Evolutionary conservation across 2,888 invertebrate species (phyloP).

Genomic region (Cheilosia variabilis): DNA sequence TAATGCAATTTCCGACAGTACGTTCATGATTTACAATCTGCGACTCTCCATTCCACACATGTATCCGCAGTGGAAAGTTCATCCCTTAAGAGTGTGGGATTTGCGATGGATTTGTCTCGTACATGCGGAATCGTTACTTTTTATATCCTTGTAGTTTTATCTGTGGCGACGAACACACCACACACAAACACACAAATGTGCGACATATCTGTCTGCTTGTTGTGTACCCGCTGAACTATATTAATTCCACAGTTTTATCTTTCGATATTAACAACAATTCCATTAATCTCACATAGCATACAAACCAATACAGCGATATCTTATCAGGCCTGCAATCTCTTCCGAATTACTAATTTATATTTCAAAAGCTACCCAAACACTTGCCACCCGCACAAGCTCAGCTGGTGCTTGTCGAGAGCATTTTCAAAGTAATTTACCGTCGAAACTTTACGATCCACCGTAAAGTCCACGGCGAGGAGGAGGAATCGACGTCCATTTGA

Average conservation of each 20-base stretch:
- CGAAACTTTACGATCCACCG: conserved; percentile 24
- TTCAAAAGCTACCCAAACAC: not conserved
- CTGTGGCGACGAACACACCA: not conserved
- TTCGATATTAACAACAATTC: not conserved
- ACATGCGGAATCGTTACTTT: not conserved
- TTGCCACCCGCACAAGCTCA: conserved; percentile 8
- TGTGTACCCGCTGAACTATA: not conserved
- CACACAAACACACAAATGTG: not conserved
- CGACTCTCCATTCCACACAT: not conserved
- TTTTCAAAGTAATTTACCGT: conserved; percentile 13
- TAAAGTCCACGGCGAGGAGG: conserved; percentile 15
- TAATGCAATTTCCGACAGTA: conserved; percentile 5
- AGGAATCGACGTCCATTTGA: conserved; percentile 16
- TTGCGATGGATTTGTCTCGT: not conserved
- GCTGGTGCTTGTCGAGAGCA: not conserved
- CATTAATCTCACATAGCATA: not conserved
- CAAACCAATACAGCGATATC: not conserved
- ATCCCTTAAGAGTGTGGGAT: not conserved
- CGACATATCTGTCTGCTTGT: not conserved
- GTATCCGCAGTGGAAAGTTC: not conserved
- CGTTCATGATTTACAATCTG: not conserved
- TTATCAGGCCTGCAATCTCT: not conserved
- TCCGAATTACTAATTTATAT: conserved; percentile 12
- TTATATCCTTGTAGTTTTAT: not conserved
- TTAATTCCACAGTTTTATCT: not conserved